Evolutionary conservation across 2,113 vertebrate genomes (phyloP).

Genomic region (Gopherus flavomarginatus): DNA sequence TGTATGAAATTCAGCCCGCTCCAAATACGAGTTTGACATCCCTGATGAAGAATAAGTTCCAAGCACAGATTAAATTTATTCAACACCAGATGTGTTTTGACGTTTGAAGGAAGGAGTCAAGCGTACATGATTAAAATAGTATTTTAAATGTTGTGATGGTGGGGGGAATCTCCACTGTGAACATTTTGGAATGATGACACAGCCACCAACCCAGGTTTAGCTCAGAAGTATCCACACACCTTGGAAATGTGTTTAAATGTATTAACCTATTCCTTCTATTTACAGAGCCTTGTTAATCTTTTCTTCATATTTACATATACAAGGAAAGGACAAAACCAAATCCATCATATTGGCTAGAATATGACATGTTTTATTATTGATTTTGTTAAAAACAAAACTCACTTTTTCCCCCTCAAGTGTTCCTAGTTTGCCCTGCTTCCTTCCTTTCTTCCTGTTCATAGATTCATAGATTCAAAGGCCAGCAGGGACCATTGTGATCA

Average conservation of each 20-base stretch:
- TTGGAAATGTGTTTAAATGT: neutral
- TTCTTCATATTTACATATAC: neutral
- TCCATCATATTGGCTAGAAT: neutral
- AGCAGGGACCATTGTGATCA: too few species aligned
- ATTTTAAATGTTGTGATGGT: neutral
- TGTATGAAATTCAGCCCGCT: neutral
- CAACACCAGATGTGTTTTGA: neutral
- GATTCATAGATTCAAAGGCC: neutral
- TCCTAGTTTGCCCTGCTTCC: neutral
- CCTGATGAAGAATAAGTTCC: neutral
- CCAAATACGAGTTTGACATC: neutral
- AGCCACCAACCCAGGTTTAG: neutral
- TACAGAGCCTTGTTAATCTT: neutral
- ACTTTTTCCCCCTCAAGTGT: neutral
- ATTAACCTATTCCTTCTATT: neutral
- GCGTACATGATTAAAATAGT: neutral
- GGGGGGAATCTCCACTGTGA: neutral
- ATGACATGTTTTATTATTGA: neutral
- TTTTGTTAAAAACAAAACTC: neutral
- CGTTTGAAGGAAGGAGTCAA: neutral
- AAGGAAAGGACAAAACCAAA: neutral
- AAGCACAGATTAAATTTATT: neutral
- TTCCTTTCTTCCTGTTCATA: neutral
- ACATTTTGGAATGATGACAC: neutral
- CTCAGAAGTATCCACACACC: neutral